Percentiles rank a stretch among this genome's conserved stretches.
phyloP scores from a whole-genome alignment of 2,113 vertebrate genomes.

The Cinclus mexicanus region DNA sequence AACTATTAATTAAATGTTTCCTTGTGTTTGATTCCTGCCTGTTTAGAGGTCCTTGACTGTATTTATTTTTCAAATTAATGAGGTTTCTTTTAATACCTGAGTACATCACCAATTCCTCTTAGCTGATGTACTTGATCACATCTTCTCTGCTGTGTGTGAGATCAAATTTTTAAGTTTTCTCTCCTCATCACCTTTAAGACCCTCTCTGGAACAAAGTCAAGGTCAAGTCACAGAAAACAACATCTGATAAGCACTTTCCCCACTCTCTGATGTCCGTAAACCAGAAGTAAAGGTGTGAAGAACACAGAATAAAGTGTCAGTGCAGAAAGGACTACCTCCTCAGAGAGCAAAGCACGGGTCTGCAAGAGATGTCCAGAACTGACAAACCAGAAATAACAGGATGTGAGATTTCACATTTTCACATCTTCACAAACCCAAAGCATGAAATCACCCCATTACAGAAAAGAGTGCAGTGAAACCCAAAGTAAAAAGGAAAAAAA shows the following conservation, averaged over 20 bases:
- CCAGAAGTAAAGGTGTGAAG: conserved; percentile 43
- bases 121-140: background rate
- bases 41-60: background rate
- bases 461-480: background rate
- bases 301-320: background rate
- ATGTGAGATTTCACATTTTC: background rate
- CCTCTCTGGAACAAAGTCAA: background rate
- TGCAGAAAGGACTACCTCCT: background rate
- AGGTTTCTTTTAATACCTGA: background rate
- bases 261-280: background rate
- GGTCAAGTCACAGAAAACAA: background rate
- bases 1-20: background rate
- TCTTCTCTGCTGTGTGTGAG: background rate
- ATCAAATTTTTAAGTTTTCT: background rate
- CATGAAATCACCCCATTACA: background rate
- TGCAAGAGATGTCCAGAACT: background rate
- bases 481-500: background rate
- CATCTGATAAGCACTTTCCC: background rate
- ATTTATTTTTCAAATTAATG: background rate
- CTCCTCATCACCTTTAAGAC: background rate
- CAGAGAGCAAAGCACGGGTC: background rate
- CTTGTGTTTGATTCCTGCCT: background rate
- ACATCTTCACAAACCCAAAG: background rate
- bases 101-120: background rate
- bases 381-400: background rate